Conservation (phyloP, 2,113 vertebrate genomes). For the Amazona guildingii region DNA sequence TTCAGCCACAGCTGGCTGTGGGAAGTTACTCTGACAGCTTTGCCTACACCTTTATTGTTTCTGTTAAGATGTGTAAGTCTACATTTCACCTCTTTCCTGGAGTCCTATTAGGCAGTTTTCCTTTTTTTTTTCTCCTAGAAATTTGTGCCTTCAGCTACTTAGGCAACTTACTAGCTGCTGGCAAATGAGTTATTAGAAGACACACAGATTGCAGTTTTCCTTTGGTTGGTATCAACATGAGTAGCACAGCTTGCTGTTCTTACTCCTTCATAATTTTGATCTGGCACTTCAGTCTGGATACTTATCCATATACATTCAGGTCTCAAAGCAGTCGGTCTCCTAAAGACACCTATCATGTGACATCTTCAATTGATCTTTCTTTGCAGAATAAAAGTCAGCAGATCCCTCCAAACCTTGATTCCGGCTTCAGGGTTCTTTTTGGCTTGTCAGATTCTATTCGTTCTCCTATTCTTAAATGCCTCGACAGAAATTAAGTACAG, state of each 20-base stretch:
- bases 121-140: neutral
- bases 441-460: neutral
- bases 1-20: neutral
- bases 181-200: neutral
- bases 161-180: neutral
- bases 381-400: neutral
- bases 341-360: neutral
- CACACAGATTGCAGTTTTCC: neutral
- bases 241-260: neutral
- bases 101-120: neutral
- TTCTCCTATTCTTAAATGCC: neutral
- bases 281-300: neutral
- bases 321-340: neutral
- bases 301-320: neutral
- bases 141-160: neutral
- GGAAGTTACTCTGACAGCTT: slow-evolving; percentile 12
- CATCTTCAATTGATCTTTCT: neutral
- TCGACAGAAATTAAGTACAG: neutral
- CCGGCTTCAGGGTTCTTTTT: neutral
- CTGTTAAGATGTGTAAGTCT: slow-evolving; percentile 13
- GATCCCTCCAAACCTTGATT: neutral
- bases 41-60: slow-evolving; percentile 34
- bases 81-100: neutral
- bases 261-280: neutral
- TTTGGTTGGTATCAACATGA: neutral